These are phyloP conservation scores for Brachyopa scutellaris DNA, from an alignment of 2,888 invertebrate genomes.

Conservation along the genomic window DNA sequence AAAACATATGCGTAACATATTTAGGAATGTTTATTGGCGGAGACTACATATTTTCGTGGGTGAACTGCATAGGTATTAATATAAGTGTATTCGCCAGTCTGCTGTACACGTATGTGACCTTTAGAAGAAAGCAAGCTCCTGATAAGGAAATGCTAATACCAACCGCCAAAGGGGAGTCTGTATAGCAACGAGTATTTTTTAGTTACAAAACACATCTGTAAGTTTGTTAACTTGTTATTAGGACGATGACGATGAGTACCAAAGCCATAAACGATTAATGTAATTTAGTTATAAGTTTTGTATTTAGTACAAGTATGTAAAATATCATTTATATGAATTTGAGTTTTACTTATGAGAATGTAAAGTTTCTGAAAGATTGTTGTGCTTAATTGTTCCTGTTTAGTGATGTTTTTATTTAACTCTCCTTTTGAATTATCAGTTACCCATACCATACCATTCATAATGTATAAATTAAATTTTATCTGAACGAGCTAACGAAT, in stretches of 20 bases:
- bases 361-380: constrained; percentile 6
- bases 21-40: constrained; percentile 99
- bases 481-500: constrained; percentile 20
- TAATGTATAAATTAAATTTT: neutral
- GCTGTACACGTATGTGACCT: constrained; percentile 93
- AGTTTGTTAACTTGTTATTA: constrained; percentile 56
- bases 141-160: constrained; percentile 80
- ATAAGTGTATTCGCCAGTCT: constrained; percentile 94
- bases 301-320: neutral
- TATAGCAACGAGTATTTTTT: constrained; percentile 66
- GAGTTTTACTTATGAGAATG: neutral
- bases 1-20: constrained; percentile 98
- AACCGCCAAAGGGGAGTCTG: constrained; percentile 73
- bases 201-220: constrained; percentile 38
- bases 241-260: constrained; percentile 56
- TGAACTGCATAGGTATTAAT: constrained; percentile 98
- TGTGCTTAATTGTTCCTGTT: constrained; percentile 58
- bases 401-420: constrained; percentile 59
- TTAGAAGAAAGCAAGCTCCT: constrained; percentile 82
- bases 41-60: constrained; percentile 96
- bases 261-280: constrained; percentile 66
- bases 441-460: neutral
- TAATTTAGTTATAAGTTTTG: constrained; percentile 50
- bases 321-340: constrained; percentile 9
- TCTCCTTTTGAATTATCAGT: constrained; percentile 12